Percentiles rank a stretch among this genome's conserved stretches.
Conservation (phyloP, 2,797 vertebrate species). For the Siniperca scherzeri region DNA sequence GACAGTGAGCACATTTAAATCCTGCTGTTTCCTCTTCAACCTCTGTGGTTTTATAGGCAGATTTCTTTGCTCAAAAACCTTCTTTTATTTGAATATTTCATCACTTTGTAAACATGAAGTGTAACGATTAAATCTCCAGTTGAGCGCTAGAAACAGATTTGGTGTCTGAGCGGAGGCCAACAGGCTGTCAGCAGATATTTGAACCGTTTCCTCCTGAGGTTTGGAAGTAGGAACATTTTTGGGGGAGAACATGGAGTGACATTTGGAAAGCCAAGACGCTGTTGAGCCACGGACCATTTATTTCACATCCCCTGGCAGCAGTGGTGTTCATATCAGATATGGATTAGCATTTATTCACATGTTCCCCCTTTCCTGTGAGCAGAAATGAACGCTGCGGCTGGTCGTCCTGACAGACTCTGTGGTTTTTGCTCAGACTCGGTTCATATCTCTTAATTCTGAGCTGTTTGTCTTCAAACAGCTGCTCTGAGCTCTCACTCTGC, state of each 20-base stretch:
- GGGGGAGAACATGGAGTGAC: background rate
- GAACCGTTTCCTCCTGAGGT: background rate
- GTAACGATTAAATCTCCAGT: background rate
- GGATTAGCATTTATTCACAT: background rate
- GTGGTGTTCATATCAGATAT: background rate
- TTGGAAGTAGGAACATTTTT: background rate
- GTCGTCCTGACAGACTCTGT: background rate
- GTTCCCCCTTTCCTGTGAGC: background rate
- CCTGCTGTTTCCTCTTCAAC: background rate
- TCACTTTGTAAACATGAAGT: background rate
- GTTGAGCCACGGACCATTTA: background rate
- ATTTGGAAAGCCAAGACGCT: background rate
- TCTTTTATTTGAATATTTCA: background rate
- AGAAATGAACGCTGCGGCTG: background rate
- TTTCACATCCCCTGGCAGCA: background rate
- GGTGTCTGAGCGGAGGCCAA: background rate
- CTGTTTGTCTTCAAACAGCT: slow-evolving; percentile 40
- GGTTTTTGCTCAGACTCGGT: background rate
- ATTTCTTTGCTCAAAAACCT: background rate
- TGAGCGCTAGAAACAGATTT: background rate
- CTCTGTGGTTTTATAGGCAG: background rate
- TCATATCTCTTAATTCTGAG: background rate
- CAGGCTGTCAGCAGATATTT: slow-evolving; percentile 7
- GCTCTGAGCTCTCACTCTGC: slow-evolving; percentile 8
- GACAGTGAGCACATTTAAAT: background rate